Evolutionary conservation across 2,888 invertebrate species (phyloP).

Genomic region (Limenitis camilla): DNA sequence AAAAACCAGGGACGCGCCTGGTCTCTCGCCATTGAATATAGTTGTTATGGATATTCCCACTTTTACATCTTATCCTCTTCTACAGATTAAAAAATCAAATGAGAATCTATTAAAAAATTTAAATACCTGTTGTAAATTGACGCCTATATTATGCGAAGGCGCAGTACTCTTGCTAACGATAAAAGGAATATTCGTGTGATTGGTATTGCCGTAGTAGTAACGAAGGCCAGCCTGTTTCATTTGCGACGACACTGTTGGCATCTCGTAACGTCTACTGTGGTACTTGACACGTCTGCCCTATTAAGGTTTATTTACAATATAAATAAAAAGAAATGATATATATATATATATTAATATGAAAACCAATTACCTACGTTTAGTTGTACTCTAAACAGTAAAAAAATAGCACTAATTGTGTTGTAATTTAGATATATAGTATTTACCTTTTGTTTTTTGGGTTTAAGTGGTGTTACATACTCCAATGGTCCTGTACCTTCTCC

Average conservation of each 20-base stretch:
- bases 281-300: constrained; percentile 34
- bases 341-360: too few species aligned
- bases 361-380: too few species aligned
- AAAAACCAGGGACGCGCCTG: too few species aligned
- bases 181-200: constrained; percentile 75
- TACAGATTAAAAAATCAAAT: too few species aligned
- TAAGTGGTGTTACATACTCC: constrained; percentile 22
- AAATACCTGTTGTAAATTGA: constrained; percentile 76
- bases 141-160: constrained; percentile 78
- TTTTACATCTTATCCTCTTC: too few species aligned
- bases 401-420: neutral
- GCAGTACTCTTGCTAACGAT: constrained; percentile 76
- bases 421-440: neutral
- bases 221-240: constrained; percentile 76
- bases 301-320: neutral
- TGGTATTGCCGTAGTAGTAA: constrained; percentile 56
- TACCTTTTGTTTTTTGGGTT: constrained; percentile 28
- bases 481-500: constrained; percentile 26
- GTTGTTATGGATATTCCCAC: too few species aligned
- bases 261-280: constrained; percentile 69
- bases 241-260: constrained; percentile 79
- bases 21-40: too few species aligned
- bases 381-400: neutral
- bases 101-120: too few species aligned
- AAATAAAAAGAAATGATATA: neutral